These are phyloP conservation scores for Gnathonemus echidnorhynchus DNA, from an alignment of 2,113 vertebrate genomes.

Conservation along the genomic window DNA sequence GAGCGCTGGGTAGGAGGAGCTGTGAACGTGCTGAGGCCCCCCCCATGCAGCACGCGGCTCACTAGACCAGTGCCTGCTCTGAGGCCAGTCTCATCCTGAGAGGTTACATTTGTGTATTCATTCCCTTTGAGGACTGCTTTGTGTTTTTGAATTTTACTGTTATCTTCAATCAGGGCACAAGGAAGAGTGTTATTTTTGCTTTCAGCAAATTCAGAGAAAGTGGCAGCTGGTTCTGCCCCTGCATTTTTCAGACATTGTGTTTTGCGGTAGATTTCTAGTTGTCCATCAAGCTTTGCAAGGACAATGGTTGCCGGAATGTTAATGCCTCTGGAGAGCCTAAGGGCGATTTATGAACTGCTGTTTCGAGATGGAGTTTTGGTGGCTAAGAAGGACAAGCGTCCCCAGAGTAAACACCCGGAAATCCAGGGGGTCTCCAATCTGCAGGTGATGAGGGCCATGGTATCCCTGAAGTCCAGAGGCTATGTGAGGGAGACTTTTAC, in stretches of 20 bases:
- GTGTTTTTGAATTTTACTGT: background rate
- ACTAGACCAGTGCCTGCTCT: constrained; percentile 52
- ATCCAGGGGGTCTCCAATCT: constrained; percentile 74
- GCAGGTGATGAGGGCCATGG: constrained; percentile 84
- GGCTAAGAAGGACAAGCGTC: constrained; percentile 81
- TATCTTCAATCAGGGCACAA: background rate
- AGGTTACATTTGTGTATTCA: constrained; percentile 38
- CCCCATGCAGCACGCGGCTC: constrained; percentile 56
- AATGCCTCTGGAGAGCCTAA: constrained; percentile 77
- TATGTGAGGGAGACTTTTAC: constrained; percentile 80
- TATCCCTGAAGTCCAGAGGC: constrained; percentile 75
- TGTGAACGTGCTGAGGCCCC: background rate
- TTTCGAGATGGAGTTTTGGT: constrained; percentile 94
- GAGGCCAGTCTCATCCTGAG: constrained; percentile 48
- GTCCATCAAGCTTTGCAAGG: constrained; percentile 17
- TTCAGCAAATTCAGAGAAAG: constrained; percentile 44
- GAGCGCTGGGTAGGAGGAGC: constrained; percentile 23
- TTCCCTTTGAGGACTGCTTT: constrained; percentile 13
- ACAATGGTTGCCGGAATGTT: constrained; percentile 94
- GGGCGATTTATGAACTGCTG: constrained; percentile 82
- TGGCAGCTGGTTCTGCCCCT: constrained; percentile 53
- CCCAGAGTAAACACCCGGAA: constrained; percentile 75
- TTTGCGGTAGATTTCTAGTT: constrained; percentile 21
- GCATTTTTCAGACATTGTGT: constrained; percentile 45
- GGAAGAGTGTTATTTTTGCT: constrained; percentile 12